Percentiles rank a stretch among this genome's conserved stretches.
These are phyloP conservation scores for Dolichallabes microphthalmus DNA, from an alignment of 2,113 vertebrate genomes.

Conservation along the genomic window DNA sequence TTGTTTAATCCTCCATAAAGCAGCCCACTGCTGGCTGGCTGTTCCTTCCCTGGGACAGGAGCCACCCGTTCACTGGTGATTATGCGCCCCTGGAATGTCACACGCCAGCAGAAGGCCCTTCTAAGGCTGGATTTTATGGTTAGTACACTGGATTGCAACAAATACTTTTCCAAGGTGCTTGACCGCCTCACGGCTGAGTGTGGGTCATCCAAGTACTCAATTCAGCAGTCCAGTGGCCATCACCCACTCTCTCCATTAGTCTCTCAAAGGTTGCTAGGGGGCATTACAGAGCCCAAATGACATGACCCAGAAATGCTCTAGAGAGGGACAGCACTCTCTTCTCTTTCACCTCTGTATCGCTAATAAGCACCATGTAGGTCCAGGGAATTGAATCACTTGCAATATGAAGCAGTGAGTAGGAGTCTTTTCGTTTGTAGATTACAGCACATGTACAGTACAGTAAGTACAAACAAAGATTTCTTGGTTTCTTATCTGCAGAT, in stretches of 20 bases:
- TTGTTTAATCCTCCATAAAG: background rate
- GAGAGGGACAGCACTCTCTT: background rate
- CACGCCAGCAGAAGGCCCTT: background rate
- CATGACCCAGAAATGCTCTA: background rate
- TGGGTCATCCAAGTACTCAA: background rate
- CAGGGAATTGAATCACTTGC: background rate
- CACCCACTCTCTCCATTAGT: background rate
- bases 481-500: background rate
- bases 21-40: background rate
- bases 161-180: background rate
- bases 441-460: background rate
- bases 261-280: background rate
- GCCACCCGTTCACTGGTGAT: background rate
- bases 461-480: background rate
- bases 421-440: background rate
- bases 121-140: background rate
- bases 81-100: background rate
- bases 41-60: background rate
- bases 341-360: background rate
- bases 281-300: background rate
- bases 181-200: background rate
- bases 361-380: background rate
- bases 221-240: background rate
- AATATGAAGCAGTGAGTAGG: background rate
- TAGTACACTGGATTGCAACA: background rate